Conservation (phyloP, 2,888 invertebrate species). For the Nowickia ferox region DNA sequence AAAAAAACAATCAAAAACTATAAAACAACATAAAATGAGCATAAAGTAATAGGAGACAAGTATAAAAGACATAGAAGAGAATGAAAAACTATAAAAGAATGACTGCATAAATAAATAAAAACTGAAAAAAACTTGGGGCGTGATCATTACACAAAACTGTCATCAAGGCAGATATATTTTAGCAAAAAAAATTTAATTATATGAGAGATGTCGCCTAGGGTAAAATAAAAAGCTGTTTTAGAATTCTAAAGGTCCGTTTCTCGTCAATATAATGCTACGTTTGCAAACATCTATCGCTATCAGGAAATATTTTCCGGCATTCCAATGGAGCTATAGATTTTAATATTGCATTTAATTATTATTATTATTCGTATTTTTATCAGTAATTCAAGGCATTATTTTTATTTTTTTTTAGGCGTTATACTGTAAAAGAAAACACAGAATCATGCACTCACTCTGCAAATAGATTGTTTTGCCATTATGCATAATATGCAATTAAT, state of each 20-base stretch:
- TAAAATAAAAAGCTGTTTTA: constrained; percentile 24
- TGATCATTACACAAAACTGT: constrained; percentile 65
- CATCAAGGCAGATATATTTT: constrained; percentile 37
- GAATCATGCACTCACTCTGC: neutral
- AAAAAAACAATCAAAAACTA: constrained; percentile 30
- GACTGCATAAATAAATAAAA: constrained; percentile 50
- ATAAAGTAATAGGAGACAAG: constrained; percentile 32
- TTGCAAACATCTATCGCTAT: constrained; percentile 50
- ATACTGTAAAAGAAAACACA: constrained; percentile 43
- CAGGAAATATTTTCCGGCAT: constrained; percentile 68
- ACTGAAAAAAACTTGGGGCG: constrained; percentile 66
- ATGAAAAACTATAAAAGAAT: constrained; percentile 40
- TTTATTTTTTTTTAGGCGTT: constrained; percentile 61
- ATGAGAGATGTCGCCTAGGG: constrained; percentile 25
- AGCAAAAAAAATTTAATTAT: neutral
- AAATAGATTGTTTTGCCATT: constrained; percentile 33
- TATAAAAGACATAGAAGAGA: constrained; percentile 59
- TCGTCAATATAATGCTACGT: neutral
- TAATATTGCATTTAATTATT: constrained; percentile 48
- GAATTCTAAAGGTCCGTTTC: constrained; percentile 9
- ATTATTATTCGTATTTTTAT: constrained; percentile 53
- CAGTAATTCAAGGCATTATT: constrained; percentile 50
- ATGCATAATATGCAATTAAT: constrained; percentile 18
- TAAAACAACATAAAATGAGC: constrained; percentile 43
- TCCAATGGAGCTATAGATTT: constrained; percentile 40